Evolutionary conservation across 2,888 invertebrate genomes (phyloP).

Genomic region (Drosophila quinaria): DNA sequence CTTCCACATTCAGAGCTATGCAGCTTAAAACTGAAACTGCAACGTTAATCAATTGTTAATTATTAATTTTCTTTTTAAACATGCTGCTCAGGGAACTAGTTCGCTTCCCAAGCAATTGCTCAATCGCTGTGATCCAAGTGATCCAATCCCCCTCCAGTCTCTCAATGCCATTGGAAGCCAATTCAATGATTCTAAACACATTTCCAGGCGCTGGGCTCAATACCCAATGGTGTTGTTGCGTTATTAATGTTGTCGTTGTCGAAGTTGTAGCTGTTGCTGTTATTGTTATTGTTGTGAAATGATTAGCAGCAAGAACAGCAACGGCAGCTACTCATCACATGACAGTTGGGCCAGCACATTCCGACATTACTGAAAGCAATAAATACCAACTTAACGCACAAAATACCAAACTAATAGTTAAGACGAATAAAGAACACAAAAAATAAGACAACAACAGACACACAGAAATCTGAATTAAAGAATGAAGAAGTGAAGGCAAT

Average conservation of each 20-base stretch:
- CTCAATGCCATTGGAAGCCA: slow-evolving; percentile 33
- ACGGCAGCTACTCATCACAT: slow-evolving; percentile 67
- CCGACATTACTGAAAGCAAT: slow-evolving; percentile 84
- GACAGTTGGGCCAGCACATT: slow-evolving; percentile 76
- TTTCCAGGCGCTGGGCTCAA: slow-evolving; percentile 41
- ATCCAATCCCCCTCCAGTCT: slow-evolving; percentile 5
- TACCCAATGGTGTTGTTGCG: slow-evolving; percentile 57
- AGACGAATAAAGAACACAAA: slow-evolving; percentile 60
- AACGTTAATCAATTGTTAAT: background rate
- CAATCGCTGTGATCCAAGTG: slow-evolving; percentile 5
- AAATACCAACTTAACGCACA: slow-evolving; percentile 85
- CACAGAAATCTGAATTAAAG: slow-evolving; percentile 14
- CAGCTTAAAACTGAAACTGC: no score
- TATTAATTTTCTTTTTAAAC: background rate
- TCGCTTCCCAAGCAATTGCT: slow-evolving; percentile 11
- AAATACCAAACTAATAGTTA: slow-evolving; percentile 83
- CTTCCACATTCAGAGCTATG: no score
- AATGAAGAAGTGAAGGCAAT: slow-evolving; percentile 6
- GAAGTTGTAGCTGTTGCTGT: slow-evolving; percentile 22
- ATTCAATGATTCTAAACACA: slow-evolving; percentile 71
- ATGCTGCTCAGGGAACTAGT: slow-evolving; percentile 2
- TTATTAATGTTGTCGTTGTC: slow-evolving; percentile 49
- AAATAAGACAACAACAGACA: slow-evolving; percentile 27
- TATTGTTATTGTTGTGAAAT: slow-evolving; percentile 63
- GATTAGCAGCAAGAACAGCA: slow-evolving; percentile 66